Base-by-base conservation (phyloP, 2,113 vertebrate genomes). In the Myrmophylax atrothorax region DNA sequence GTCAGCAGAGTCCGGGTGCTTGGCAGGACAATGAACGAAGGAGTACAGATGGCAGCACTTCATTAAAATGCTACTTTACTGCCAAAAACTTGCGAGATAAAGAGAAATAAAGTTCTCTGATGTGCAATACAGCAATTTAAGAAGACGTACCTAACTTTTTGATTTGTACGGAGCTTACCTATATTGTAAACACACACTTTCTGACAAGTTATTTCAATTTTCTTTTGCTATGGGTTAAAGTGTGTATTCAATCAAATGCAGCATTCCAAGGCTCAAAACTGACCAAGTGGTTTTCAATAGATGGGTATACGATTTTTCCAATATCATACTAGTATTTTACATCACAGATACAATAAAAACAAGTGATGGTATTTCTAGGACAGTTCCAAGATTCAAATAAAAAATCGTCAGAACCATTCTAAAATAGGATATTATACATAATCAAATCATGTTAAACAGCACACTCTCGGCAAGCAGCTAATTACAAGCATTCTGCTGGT, bases 401-500 rank as follows among this genome's bases (percentile, higher is more conserved):
- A 96, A 97, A 97, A 95, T 96, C 94, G 68, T 97, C 87, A 96
- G 97, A 97, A 97, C 96, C 94, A 94, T 97, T 97, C 95, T 97
- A 97, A 97, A 96, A 97, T 84, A 97, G 92, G 97, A 95, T 94
- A 96, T 93, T 90, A 97, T 96, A 97, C 97, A 98, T 94, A 97
- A 96, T 80, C 58, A 84, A 90, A 95, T 97, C 94, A 96, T 97
- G 96, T 97, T 97, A 96, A 97, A 96, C 95, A 88, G 95, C 96
- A 97, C 97, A 96, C 93, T 94, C 97, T 97, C 89, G 92, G 96
- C 96, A 97, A 94, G 95, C 96, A 97, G 96, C 94, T 97, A 97
- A 97, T 97, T 98, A 98, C 97, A 97, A 94, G 97, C 97, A 97
- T 97, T 97, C 96, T 97, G 97, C 97, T 97, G 97, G 97, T 98